A percentile compares a stretch with the other conserved stretches of the same genome.
Evolutionary conservation across 2,113 vertebrate species (phyloP).

Genomic region (Hassar affinis): DNA sequence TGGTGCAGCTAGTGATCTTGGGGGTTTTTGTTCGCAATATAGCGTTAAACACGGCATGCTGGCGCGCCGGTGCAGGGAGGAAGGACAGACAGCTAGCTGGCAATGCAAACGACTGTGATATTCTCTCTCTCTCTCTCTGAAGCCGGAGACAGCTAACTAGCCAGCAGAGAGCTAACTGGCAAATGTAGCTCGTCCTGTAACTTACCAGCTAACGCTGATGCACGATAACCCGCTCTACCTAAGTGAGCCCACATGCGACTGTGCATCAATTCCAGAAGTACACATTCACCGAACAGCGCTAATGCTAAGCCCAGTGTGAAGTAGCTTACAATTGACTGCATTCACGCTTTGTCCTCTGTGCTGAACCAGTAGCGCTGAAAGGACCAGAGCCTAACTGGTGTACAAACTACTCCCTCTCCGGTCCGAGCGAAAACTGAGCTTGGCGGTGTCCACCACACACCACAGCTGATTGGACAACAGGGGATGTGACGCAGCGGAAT

Average conservation of each 20-base stretch:
- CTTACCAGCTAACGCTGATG: slow-evolving; percentile 6
- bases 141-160: slow-evolving; percentile 2
- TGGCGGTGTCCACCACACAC: slow-evolving; percentile 71
- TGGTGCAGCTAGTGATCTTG: slow-evolving; percentile 9
- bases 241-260: not conserved
- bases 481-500: slow-evolving; percentile 54
- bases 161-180: slow-evolving; percentile 10
- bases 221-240: not conserved
- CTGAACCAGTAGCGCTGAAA: slow-evolving; percentile 32
- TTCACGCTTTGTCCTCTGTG: slow-evolving; percentile 18
- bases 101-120: not conserved
- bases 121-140: not conserved
- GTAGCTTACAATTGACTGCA: slow-evolving; percentile 42
- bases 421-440: slow-evolving; percentile 74
- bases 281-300: not conserved
- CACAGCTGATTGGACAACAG: slow-evolving; percentile 65
- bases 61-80: no score
- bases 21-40: not conserved
- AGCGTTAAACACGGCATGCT: not conserved
- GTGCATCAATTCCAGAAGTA: not conserved
- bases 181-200: not conserved
- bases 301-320: not conserved
- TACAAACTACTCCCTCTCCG: slow-evolving; percentile 56
- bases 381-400: slow-evolving; percentile 30
- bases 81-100: not conserved